These are phyloP conservation scores for Sapajus apella DNA, from an alignment of 2,113 vertebrate genomes.

Conservation along the genomic window DNA sequence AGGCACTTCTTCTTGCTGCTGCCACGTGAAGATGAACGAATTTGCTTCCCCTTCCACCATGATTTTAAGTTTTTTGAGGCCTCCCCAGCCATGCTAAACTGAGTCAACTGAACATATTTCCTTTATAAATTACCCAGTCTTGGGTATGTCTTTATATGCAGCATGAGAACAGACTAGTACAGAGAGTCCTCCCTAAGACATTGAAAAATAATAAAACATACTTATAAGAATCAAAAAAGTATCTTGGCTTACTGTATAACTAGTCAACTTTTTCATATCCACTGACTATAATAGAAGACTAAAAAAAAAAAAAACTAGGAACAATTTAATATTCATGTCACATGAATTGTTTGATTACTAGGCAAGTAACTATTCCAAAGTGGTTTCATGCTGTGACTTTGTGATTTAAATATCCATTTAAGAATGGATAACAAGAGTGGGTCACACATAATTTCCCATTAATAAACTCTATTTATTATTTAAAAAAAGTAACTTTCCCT, in stretches of 20 bases:
- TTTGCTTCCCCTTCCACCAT: too few species aligned
- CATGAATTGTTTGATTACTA: not conserved
- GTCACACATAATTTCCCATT: not conserved
- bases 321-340: not conserved
- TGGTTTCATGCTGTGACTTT: not conserved
- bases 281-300: not conserved
- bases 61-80: too few species aligned
- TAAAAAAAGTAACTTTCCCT: not conserved
- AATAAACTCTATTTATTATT: not conserved
- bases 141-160: too few species aligned
- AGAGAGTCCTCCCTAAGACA: not conserved
- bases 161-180: too few species aligned
- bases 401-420: not conserved
- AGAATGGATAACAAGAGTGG: not conserved
- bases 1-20: too few species aligned
- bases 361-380: not conserved
- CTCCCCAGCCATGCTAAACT: too few species aligned
- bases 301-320: not conserved
- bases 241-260: not conserved
- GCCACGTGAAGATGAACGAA: too few species aligned
- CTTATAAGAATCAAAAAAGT: not conserved
- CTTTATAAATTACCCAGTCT: too few species aligned
- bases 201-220: not conserved
- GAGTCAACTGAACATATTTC: too few species aligned
- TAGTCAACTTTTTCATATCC: not conserved